Evolutionary conservation across 2,797 vertebrate genomes (phyloP).

Genomic region (Lutjanus argentimaculatus): DNA sequence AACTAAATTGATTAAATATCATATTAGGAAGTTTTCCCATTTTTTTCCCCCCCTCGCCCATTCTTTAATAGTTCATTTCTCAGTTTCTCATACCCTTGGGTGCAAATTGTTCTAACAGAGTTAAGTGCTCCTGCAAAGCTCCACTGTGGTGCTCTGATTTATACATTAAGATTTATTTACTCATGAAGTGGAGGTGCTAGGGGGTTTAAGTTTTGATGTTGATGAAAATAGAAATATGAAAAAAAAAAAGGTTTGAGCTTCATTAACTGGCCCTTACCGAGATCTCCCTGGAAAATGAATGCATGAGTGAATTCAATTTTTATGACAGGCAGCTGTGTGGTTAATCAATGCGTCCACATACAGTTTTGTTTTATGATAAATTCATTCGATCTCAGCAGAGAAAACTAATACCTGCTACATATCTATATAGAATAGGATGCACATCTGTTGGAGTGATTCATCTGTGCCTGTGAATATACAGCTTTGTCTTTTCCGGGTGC

Average conservation of each 20-base stretch:
- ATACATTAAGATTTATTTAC: conserved; percentile 65
- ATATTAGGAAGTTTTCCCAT: conserved; percentile 68
- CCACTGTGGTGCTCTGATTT: conserved; percentile 41
- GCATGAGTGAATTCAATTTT: conserved; percentile 46
- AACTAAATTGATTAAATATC: conserved; percentile 90
- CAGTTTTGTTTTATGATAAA: conserved; percentile 41
- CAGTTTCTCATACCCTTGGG: conserved; percentile 37
- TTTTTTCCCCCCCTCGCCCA: background rate
- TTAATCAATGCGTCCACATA: conserved; percentile 50
- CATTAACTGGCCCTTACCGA: conserved; percentile 40
- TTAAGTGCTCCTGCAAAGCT: conserved; percentile 47
- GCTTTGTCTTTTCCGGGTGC: conserved; percentile 30
- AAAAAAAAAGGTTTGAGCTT: conserved; percentile 36
- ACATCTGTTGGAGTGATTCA: conserved; percentile 44
- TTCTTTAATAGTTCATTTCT: conserved; percentile 31
- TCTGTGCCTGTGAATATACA: conserved; percentile 11
- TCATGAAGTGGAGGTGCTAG: conserved; percentile 45
- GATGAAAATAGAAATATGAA: conserved; percentile 61
- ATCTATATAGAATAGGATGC: conserved; percentile 25
- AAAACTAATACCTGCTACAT: conserved; percentile 19
- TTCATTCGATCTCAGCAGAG: conserved; percentile 27
- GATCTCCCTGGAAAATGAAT: conserved; percentile 26
- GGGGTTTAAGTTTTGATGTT: conserved; percentile 62
- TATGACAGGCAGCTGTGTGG: conserved; percentile 32
- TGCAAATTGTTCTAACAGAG: conserved; percentile 48